phyloP scores from a whole-genome alignment of 2,888 invertebrate species.

The Chaetogeoica ovagalla region DNA sequence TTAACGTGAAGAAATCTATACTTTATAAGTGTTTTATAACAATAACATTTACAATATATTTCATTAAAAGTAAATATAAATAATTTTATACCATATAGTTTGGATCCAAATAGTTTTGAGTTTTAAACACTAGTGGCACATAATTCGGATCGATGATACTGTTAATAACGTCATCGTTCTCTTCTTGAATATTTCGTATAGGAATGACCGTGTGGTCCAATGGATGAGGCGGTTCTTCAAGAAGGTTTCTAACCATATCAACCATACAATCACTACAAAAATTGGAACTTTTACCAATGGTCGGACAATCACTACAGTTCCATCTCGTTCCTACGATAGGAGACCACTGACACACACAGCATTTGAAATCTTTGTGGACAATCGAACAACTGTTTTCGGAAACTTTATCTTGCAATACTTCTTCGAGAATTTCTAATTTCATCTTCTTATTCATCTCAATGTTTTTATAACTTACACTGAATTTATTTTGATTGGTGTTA shows the following conservation, averaged over 20 bases:
- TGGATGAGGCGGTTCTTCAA: constrained; percentile 29
- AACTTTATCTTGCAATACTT: constrained; percentile 43
- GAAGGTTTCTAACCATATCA: constrained; percentile 25
- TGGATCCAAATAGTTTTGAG: constrained; percentile 56
- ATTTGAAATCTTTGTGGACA: constrained; percentile 61
- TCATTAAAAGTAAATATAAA: no score
- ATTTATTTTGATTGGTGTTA: constrained; percentile 31
- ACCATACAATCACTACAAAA: constrained; percentile 46
- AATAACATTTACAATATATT: no score
- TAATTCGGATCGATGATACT: constrained; percentile 55
- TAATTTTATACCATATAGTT: constrained; percentile 54
- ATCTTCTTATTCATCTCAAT: constrained; percentile 24
- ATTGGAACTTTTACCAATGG: constrained; percentile 54
- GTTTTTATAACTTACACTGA: constrained; percentile 16
- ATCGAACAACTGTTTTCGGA: constrained; percentile 4
- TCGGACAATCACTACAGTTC: constrained; percentile 64
- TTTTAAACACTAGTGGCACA: constrained; percentile 54
- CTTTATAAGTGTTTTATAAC: no score
- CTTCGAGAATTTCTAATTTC: constrained; percentile 29
- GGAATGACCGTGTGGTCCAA: constrained; percentile 34
- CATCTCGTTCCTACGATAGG: constrained; percentile 70
- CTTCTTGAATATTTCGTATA: constrained; percentile 5
- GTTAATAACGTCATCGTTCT: constrained; percentile 1
- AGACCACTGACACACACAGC: constrained; percentile 68
- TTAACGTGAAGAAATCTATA: no score